phyloP scores from a whole-genome alignment of 2,888 invertebrate species.

The Drosophila niveifrons region DNA sequence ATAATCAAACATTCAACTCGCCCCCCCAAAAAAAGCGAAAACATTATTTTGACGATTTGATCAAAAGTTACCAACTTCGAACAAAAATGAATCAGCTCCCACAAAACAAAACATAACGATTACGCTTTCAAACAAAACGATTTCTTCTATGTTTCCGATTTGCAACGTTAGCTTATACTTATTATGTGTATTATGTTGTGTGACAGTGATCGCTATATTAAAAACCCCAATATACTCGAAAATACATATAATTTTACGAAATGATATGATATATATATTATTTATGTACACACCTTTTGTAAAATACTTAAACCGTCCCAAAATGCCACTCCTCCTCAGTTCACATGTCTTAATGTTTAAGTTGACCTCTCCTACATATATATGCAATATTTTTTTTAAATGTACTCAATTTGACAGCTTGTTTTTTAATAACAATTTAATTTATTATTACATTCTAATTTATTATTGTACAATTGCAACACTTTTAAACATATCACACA shows the following conservation, averaged over 20 bases:
- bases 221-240: constrained; percentile 46
- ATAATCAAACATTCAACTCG: constrained; percentile 32
- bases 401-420: constrained; percentile 32
- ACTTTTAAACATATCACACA: constrained; percentile 66
- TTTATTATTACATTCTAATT: constrained; percentile 47
- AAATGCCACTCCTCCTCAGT: constrained; percentile 20
- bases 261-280: constrained; percentile 11
- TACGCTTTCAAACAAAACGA: constrained; percentile 20
- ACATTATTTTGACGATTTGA: constrained; percentile 14
- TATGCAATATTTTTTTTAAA: constrained; percentile 40
- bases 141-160: constrained; percentile 17
- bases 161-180: constrained; percentile 5
- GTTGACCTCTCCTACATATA: constrained; percentile 22
- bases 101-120: constrained; percentile 21
- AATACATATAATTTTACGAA: constrained; percentile 27
- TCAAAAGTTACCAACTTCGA: constrained; percentile 7
- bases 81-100: constrained; percentile 11
- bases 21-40: constrained; percentile 11
- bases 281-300: constrained; percentile 45
- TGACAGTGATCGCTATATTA: constrained; percentile 25
- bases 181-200: constrained; percentile 36
- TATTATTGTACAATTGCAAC: constrained; percentile 54
- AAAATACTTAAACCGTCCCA: constrained; percentile 60
- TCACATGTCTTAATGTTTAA: constrained; percentile 41
- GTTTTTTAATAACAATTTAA: constrained; percentile 36